Base-by-base conservation (phyloP, 2,888 invertebrate species). In the Yponomeuta cagnagella region DNA sequence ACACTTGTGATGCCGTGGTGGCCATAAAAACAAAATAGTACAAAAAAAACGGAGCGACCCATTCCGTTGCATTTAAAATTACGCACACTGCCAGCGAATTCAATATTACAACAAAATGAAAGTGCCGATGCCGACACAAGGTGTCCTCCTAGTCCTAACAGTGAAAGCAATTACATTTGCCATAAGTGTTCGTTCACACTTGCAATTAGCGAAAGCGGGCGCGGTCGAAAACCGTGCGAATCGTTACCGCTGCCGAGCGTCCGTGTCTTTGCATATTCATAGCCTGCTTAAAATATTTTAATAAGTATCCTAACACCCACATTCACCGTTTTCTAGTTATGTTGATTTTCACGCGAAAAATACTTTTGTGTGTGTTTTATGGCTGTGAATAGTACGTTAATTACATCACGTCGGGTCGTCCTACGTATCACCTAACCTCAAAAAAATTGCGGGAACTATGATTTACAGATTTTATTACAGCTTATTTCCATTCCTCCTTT, bases 221-320 rank as follows among this genome's bases (percentile, higher is more conserved):
- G 82, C 86, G 87, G 87, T 86, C 90, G 88, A 90, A 90, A 91
- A 91, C 89, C 91, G 91, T 90, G 91, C 89, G 85, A 91, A 91
- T 90, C 91, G 91, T 89, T 90, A 90, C 87, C 87, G 78, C 84
- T 86, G 82, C 82, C 81, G 86, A 81, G 87, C 79, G 85, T 80
- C 58, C 91, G 91, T 92, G 91, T 87, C 89, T 86, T 86, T 90
- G 91, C 91, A 92, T 92, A 92, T 92, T 92, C 91, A 91, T 91
- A 86, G 89, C 88, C 91, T 91, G 85, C 84, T 91, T 91, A 91
- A 90, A 91, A 91, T 91, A 91, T 91, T 91, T 91, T 91, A 91
- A 91, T 89, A 87, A 85, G 86, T 85, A 83, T 85, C 85, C 85
- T 80, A 82, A 77, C 82, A 77, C 81, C 80, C 82, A 82, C 81